Evolutionary conservation across 2,888 invertebrate species (phyloP), one percentile per base, ranked within the genome.

Genomic region (Dione juno): DNA sequence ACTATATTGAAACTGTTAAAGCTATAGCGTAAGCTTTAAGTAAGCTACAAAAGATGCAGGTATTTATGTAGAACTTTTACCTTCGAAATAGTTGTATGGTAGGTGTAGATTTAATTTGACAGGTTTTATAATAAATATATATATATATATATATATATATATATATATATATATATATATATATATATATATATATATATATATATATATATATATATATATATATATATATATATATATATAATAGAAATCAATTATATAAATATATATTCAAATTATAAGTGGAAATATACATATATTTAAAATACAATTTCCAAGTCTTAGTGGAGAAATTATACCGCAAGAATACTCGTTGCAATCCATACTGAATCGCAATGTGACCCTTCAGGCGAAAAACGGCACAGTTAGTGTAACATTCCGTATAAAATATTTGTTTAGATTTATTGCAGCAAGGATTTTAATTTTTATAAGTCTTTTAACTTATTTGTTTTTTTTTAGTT

Each of bases 241-340:
- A n/a, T 48, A 16, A 48, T 48, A 16, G 16, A 48, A 54, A 35
- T 35, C 3, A 35, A 1, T 35, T 0, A 7, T 35, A n/a, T 37
- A 14, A 35, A 35, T 11, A 13, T 28, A 28, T 21, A 52, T 52
- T 21, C 5, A 21, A 52, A 21, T 21, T 5, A 52, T 21, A 21
- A 53, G 28, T 13, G 28, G 14, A 28, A 28, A 8, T 35, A 53
- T 35, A 14, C 7, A n/a, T 28, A 28, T 28, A 53, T 53, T 53
- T 35, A 53, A 37, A 54, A 54, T 37, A 54, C 37, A 54, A 1
- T 37, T 54, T 37, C 54, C 35, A 35, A 54, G 54, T 54, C 53
- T 28, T 28, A 14, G 14, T 54, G 5, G n/a, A 54, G 37, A 37
- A 16, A 54, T 35, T 43, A 28, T 59, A 37, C 43, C 43, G n/a